Conservation (phyloP, 1,140 invertebrate species). For the Drosophila insularis region DNA sequence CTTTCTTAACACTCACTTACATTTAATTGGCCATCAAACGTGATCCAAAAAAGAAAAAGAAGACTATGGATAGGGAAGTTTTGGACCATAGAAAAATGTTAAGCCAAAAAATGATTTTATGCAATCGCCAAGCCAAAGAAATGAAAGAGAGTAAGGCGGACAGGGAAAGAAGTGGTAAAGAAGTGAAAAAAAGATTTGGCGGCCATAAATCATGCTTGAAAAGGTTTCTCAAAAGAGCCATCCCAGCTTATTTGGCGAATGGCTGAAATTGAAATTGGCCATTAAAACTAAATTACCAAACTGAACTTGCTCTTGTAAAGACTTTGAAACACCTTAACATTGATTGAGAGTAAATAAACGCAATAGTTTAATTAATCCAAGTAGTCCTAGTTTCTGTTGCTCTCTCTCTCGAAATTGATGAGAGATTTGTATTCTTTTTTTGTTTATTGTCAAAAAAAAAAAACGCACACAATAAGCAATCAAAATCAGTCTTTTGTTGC, state of each 20-base stretch:
- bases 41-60: constrained; percentile 22
- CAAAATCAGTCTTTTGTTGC: constrained; percentile 58
- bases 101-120: constrained; percentile 28
- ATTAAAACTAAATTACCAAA: constrained; percentile 47
- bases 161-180: no score
- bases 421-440: neutral
- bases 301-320: neutral
- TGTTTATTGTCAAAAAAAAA: constrained; percentile 21
- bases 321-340: neutral
- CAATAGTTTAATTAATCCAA: no score
- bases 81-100: constrained; percentile 26
- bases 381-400: no score
- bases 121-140: constrained; percentile 22
- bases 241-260: constrained; percentile 18
- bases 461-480: neutral
- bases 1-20: constrained; percentile 30
- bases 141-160: neutral
- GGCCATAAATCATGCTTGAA: constrained; percentile 15
- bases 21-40: constrained; percentile 69
- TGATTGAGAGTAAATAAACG: no score
- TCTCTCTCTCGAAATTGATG: no score
- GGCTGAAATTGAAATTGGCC: constrained; percentile 34
- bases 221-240: constrained; percentile 3
- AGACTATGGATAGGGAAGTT: constrained; percentile 21
- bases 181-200: neutral